Evolutionary conservation across 2,113 vertebrate genomes (phyloP), one percentile per base, ranked within the genome.

Genomic region (Lagopus muta): DNA sequence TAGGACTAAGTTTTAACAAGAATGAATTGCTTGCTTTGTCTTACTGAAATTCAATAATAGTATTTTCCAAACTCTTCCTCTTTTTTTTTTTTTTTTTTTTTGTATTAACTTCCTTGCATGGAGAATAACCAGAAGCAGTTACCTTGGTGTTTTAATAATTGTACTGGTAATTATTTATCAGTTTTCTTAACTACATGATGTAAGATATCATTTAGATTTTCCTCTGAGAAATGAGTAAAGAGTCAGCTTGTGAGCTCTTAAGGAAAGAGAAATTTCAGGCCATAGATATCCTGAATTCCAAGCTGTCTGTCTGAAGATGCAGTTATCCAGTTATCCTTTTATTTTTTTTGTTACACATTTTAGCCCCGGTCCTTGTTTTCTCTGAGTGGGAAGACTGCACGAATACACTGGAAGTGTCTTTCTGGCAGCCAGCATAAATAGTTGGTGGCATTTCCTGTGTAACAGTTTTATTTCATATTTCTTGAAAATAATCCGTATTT

Each of bases 201-300:
- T 66, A 21, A 34, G 25, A 20, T 42, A 45, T 21, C 24, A 5
- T 55, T 66, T 77, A 61, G 8, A 73, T 45, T 65, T 43, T 74
- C 24, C 22, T 13, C 28, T 72, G 66, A 66, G 24, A 72, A 66
- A 54, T 34, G 16, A 3, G 1, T 30, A 22, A 40, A 36, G 13
- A 60, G n/a, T 45, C 6, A 20, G 38, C 6, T 43, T 1, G 2
- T 0, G 2, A 28, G 18, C 30, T 25, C 6, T 2, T 8, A 5
- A 55, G 14, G 55, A 81, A 42, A 65, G 42, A 8, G n/a, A 8
- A 25, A 13, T 76, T 83, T 69, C 10, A 66, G 60, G 28, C 24
- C 55, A 11, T 32, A 28, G 7, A n/a, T n/a, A 30, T 73, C 34
- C 65, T 52, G 25, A 55, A 57, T 66, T 66, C 30, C 25, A 69